A percentile compares a stretch with the other conserved stretches of the same genome.
Conservation (phyloP, 2,797 vertebrate species). For the Bovichtus variegatus region DNA sequence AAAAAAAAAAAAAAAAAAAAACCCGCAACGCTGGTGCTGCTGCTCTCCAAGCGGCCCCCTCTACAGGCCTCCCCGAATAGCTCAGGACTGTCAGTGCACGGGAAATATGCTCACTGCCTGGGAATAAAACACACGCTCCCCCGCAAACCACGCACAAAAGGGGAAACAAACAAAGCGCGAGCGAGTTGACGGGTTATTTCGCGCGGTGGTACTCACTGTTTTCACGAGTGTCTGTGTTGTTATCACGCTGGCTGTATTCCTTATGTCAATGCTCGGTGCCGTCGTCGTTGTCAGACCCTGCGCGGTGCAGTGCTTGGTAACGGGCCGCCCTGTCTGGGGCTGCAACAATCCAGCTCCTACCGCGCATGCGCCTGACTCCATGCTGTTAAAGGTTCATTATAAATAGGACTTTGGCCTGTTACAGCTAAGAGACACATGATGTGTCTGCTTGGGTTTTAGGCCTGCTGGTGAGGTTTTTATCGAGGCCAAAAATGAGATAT, state of each 20-base stretch:
- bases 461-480: constrained; percentile 39
- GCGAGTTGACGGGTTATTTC: neutral
- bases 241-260: constrained; percentile 61
- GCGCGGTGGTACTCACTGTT: constrained; percentile 75
- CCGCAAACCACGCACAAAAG: constrained; percentile 13
- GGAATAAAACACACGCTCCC: constrained; percentile 45
- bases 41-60: constrained; percentile 73
- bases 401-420: constrained; percentile 78
- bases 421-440: constrained; percentile 66
- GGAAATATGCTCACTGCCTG: constrained; percentile 52
- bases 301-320: constrained; percentile 79
- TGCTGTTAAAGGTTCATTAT: constrained; percentile 77
- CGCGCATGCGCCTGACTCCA: constrained; percentile 82
- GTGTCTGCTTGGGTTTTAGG: constrained; percentile 47
- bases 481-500: constrained; percentile 26
- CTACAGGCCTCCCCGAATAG: constrained; percentile 79
- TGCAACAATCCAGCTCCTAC: constrained; percentile 70
- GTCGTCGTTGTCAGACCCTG: constrained; percentile 72
- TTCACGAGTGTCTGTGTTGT: constrained; percentile 66
- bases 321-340: constrained; percentile 83
- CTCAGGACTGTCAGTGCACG: constrained; percentile 66
- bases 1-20: constrained; percentile 26
- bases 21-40: constrained; percentile 63
- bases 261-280: constrained; percentile 63
- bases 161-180: too few species aligned